A percentile compares a stretch with the other conserved stretches of the same genome.
Conservation (phyloP, 2,113 vertebrate genomes). For the Columba janthina region DNA sequence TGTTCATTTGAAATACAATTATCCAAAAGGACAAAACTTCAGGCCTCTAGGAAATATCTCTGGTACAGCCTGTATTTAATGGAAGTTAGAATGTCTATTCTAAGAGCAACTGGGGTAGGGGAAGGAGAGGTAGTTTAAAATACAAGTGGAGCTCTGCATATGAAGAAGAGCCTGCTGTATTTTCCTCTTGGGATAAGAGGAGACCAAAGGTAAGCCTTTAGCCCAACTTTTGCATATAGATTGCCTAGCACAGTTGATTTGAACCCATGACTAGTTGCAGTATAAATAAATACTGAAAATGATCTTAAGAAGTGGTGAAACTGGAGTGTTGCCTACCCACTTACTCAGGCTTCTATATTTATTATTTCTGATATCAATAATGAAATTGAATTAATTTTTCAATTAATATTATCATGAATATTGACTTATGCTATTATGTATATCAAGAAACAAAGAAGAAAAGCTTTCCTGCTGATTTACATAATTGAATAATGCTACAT, state of each 20-base stretch:
- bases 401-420: constrained; percentile 41
- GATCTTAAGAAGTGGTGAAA: not conserved
- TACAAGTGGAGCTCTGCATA: not conserved
- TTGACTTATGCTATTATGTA: constrained; percentile 37
- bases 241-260: not conserved
- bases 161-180: not conserved
- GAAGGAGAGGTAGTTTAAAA: not conserved
- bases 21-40: not conserved
- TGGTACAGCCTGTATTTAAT: not conserved
- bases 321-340: not conserved
- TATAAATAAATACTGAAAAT: not conserved
- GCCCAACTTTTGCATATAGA: not conserved
- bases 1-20: not conserved
- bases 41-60: not conserved
- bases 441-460: constrained; percentile 17
- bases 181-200: not conserved
- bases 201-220: not conserved
- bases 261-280: not conserved
- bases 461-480: constrained; percentile 42
- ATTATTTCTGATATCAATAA: constrained; percentile 18
- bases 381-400: constrained; percentile 18
- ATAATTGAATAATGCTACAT: constrained; percentile 51
- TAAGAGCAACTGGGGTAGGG: not conserved
- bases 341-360: not conserved
- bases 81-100: not conserved